Conservation (phyloP, 2,888 invertebrate genomes). For the Halictus ligatus region DNA sequence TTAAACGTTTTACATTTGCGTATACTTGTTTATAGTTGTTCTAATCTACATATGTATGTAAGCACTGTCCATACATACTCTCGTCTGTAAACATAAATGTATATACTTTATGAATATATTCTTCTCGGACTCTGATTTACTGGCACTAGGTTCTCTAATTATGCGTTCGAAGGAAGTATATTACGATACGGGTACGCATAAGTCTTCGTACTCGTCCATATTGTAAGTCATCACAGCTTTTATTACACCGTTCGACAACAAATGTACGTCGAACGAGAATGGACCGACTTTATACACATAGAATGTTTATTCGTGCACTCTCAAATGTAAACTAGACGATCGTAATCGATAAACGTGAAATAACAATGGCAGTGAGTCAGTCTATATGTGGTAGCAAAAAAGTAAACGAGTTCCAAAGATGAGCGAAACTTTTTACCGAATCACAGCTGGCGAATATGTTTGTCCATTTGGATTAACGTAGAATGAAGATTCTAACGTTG, state of each 20-base stretch:
- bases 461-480: not conserved
- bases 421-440: not conserved
- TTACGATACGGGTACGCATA: not conserved
- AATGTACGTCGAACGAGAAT: not conserved
- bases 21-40: not conserved
- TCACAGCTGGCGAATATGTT: not conserved
- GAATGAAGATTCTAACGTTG: not conserved
- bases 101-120: not conserved
- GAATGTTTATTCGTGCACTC: not conserved
- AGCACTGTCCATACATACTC: not conserved
- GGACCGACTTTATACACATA: not conserved
- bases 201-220: not conserved
- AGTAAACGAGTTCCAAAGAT: not conserved
- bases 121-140: constrained; percentile 18
- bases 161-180: not conserved
- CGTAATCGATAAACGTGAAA: constrained; percentile 12
- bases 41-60: not conserved
- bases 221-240: constrained; percentile 4
- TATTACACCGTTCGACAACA: not conserved
- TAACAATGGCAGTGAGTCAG: constrained; percentile 68
- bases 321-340: constrained; percentile 1
- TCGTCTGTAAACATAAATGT: constrained; percentile 9
- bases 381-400: constrained; percentile 44
- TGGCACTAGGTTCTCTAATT: constrained; percentile 15
- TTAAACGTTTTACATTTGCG: constrained; percentile 21